Conservation (phyloP, 2,113 vertebrate species). For the Lophochroa leadbeateri region DNA sequence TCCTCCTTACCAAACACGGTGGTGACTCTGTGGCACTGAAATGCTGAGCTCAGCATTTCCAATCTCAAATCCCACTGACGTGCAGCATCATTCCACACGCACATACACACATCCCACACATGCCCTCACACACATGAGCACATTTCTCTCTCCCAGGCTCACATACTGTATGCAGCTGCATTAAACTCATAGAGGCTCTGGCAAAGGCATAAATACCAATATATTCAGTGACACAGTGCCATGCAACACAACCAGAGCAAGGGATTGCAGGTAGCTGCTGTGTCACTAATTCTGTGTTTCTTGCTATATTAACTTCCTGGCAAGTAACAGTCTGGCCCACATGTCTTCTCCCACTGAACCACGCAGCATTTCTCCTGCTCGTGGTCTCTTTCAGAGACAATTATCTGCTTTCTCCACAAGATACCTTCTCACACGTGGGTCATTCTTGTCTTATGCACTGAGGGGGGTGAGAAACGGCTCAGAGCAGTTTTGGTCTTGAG, state of each 20-base stretch:
- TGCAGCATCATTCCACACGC: background rate
- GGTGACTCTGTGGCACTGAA: background rate
- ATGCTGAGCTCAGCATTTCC: background rate
- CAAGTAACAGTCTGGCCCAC: background rate
- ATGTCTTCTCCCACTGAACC: background rate
- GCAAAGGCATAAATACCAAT: background rate
- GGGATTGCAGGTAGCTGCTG: background rate
- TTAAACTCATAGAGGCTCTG: background rate
- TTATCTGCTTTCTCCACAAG: background rate
- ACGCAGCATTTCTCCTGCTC: background rate
- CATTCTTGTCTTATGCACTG: background rate
- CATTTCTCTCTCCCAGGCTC: background rate
- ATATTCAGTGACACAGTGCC: background rate
- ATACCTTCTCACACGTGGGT: background rate
- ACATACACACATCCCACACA: background rate
- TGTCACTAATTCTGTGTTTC: background rate
- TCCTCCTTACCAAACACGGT: background rate
- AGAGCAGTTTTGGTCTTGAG: background rate
- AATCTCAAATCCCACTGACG: background rate
- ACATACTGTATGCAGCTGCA: background rate
- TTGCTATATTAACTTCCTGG: background rate
- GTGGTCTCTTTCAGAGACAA: background rate
- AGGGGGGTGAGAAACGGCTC: background rate
- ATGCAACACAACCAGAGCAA: background rate
- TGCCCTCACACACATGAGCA: background rate